Base-by-base conservation (phyloP, 35 echinoderm and acorn worm species). In the Lytechinus variegatus region DNA sequence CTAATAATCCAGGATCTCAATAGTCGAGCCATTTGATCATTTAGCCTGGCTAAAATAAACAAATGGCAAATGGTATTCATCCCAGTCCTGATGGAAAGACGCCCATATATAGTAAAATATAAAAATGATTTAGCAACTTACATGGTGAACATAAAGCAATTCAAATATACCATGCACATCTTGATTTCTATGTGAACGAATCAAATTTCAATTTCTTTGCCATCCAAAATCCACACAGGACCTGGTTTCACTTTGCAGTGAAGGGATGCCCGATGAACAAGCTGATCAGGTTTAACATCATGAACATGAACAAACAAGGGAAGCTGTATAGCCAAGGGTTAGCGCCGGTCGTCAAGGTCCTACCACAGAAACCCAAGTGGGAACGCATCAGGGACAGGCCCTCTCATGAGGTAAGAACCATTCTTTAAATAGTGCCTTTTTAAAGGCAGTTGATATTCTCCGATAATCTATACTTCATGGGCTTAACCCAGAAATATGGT, bases 221-320 rank as follows among this genome's bases (percentile, higher is more conserved):
- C 66, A 6, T 24, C 21, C 21, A 7, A 79, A n/a, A 0, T 87
- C 29, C 55, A 86, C 54, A 57, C 29, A 99, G 98, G 86, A 96
- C 98, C 14, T 99, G 98, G 98, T 99, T 99, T 86, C 97, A 99
- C 91, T 99, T 99, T 95, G 98, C 98, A 0, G 96, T 99, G 92
- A 99, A 99, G 66, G 98, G 98, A 55, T 97, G 98, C 92, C 97
- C 97, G 33, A 96, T 96, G 96, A 97, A 97, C 87, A 97, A 97
- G 27, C 96, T 99, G 71, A 60, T 99, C 54, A 99, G 97, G 95
- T 97, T 99, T 33, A 99, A 99, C 95, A 91, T 99, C 94, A 98
- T 99, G 97, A 99, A 99, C 89, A 97, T 99, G 97, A 99, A 99
- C 92, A 95, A 96, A 28, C 98, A 99, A 57, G 98, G 98, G 52